These are phyloP conservation scores for Piscicola geometra DNA, from an alignment of 2,888 invertebrate species.

Conservation along the genomic window DNA sequence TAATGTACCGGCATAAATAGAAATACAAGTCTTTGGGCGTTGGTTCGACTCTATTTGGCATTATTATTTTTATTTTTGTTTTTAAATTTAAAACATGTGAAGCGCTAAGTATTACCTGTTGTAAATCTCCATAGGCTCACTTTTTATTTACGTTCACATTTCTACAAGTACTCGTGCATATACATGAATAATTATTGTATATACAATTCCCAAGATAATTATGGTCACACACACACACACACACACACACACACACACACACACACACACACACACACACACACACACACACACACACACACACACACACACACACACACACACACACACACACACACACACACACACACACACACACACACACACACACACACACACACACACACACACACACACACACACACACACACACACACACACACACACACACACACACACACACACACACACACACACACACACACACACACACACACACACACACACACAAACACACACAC, in stretches of 20 bases:
- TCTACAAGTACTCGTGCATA: not conserved
- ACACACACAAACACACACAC: not conserved
- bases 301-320: conserved; percentile 4
- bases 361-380: conserved; percentile 12
- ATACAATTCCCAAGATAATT: not conserved
- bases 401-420: conserved; percentile 15
- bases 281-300: conserved; percentile 29
- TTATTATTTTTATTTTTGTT: not conserved
- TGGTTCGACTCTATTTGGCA: too few species aligned
- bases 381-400: conserved; percentile 10
- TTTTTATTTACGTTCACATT: not conserved
- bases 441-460: conserved; percentile 21
- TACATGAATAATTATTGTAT: too few species aligned
- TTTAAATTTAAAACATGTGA: conserved; percentile 2
- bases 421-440: conserved; percentile 26
- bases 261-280: conserved; percentile 29
- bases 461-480: conserved; percentile 8
- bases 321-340: conserved; percentile 1
- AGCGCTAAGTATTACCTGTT: conserved; percentile 2
- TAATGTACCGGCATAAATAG: too few species aligned
- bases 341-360: not conserved
- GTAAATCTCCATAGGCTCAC: not conserved
- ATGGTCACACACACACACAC: conserved; percentile 8
- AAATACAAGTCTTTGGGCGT: too few species aligned
- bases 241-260: conserved; percentile 29